Percentiles rank a stretch among this genome's conserved stretches.
Conservation (phyloP, 2,888 invertebrate species). For the Silvanus unidentatus region DNA sequence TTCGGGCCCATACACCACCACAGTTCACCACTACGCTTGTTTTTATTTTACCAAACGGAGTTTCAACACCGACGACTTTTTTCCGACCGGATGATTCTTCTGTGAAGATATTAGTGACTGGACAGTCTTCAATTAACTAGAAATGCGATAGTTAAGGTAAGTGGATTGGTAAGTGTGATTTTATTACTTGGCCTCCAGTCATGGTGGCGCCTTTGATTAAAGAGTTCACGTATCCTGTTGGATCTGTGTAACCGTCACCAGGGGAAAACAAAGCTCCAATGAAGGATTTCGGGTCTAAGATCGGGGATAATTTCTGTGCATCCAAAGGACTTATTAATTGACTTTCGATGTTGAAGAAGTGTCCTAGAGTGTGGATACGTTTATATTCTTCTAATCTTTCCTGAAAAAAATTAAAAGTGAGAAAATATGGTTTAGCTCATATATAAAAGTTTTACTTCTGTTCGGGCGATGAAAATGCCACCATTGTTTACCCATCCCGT, state of each 20-base stretch:
- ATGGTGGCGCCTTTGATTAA: slow-evolving; percentile 57
- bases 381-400: slow-evolving; percentile 78
- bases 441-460: slow-evolving; percentile 52
- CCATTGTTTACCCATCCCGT: slow-evolving; percentile 89
- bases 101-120: slow-evolving; percentile 65
- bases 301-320: slow-evolving; percentile 69
- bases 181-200: slow-evolving; percentile 20
- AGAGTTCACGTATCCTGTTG: slow-evolving; percentile 72
- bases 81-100: slow-evolving; percentile 54
- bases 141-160: slow-evolving; percentile 11
- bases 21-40: slow-evolving; percentile 76
- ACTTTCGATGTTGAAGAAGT: slow-evolving; percentile 71
- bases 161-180: not conserved
- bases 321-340: slow-evolving; percentile 66
- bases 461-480: slow-evolving; percentile 79
- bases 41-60: slow-evolving; percentile 53
- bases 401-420: slow-evolving; percentile 41
- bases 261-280: slow-evolving; percentile 73
- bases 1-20: slow-evolving; percentile 77
- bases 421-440: not conserved
- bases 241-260: slow-evolving; percentile 79
- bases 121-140: slow-evolving; percentile 71
- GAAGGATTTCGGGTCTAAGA: slow-evolving; percentile 69
- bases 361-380: slow-evolving; percentile 72
- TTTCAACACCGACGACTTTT: slow-evolving; percentile 70